Conservation (phyloP, 2,113 vertebrate genomes). For the Misgurnus anguillicaudatus region DNA sequence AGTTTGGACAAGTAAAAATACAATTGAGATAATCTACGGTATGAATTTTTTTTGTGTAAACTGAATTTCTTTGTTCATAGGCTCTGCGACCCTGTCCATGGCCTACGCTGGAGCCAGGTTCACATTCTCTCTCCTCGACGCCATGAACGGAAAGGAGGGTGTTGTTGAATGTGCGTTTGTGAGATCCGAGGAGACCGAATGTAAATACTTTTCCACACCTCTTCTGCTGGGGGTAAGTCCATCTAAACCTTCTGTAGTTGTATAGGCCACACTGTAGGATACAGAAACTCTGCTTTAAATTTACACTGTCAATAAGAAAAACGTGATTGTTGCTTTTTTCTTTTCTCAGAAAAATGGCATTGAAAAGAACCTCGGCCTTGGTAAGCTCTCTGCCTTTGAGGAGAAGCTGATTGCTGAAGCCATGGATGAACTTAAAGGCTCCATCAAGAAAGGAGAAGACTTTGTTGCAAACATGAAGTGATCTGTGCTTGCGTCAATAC, state of each 20-base stretch:
- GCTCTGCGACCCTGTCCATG: slow-evolving; percentile 97
- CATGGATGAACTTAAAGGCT: slow-evolving; percentile 86
- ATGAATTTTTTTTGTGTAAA: slow-evolving; percentile 1
- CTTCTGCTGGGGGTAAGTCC: slow-evolving; percentile 85
- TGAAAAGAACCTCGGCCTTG: slow-evolving; percentile 96
- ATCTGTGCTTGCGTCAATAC: slow-evolving; percentile 53
- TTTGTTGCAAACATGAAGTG: slow-evolving; percentile 92
- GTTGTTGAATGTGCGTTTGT: slow-evolving; percentile 93
- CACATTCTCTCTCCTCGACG: slow-evolving; percentile 92
- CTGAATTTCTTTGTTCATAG: slow-evolving; percentile 62
- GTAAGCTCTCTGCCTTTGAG: slow-evolving; percentile 88
- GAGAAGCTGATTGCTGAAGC: slow-evolving; percentile 91
- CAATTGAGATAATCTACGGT: neutral
- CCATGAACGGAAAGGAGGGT: slow-evolving; percentile 93
- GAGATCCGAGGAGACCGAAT: slow-evolving; percentile 88
- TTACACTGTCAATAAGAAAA: neutral
- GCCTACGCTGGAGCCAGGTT: slow-evolving; percentile 95
- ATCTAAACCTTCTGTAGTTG: neutral
- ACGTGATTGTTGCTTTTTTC: neutral
- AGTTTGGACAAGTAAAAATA: neutral
- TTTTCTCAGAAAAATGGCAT: slow-evolving; percentile 87
- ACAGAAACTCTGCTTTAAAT: neutral
- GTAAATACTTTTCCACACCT: slow-evolving; percentile 94
- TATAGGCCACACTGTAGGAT: neutral
- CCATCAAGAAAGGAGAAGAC: slow-evolving; percentile 97